These are phyloP conservation scores for Peromyscus leucopus DNA, from an alignment of 2,113 vertebrate genomes.

Conservation along the genomic window DNA sequence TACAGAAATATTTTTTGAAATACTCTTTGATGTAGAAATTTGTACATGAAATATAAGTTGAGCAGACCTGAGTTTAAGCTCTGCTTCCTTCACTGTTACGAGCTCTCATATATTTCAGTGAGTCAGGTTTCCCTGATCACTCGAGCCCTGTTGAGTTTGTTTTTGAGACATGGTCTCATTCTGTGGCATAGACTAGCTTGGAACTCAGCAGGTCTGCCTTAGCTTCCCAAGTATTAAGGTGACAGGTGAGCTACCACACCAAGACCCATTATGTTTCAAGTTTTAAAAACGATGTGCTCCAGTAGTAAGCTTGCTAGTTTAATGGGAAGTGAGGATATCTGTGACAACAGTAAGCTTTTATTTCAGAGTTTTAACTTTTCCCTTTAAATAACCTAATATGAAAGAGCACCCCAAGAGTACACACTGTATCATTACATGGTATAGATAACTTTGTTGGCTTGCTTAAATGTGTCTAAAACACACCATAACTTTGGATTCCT, in stretches of 20 bases:
- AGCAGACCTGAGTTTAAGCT: neutral
- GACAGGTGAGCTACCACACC: neutral
- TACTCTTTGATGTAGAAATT: conserved; percentile 36
- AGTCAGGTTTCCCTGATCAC: neutral
- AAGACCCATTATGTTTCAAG: neutral
- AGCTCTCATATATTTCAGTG: neutral
- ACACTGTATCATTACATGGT: neutral
- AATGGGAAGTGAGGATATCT: conserved; percentile 15
- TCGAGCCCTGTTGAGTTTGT: neutral
- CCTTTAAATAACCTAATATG: conserved; percentile 42
- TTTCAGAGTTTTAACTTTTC: conserved; percentile 40
- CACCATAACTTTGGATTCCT: neutral
- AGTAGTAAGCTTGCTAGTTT: conserved; percentile 32
- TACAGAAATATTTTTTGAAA: neutral
- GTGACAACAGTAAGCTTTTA: conserved; percentile 11
- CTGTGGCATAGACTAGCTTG: neutral
- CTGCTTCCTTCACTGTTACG: neutral
- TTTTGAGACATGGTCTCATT: neutral
- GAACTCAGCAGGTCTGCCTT: neutral
- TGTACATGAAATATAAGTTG: neutral
- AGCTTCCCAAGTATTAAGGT: neutral
- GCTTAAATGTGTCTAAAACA: conserved; percentile 35
- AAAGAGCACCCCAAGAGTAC: neutral
- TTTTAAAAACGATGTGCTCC: neutral
- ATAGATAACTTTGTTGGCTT: conserved; percentile 33